Evolutionary conservation across 1,140 invertebrate species (phyloP).

Genomic region (Mya arenaria): DNA sequence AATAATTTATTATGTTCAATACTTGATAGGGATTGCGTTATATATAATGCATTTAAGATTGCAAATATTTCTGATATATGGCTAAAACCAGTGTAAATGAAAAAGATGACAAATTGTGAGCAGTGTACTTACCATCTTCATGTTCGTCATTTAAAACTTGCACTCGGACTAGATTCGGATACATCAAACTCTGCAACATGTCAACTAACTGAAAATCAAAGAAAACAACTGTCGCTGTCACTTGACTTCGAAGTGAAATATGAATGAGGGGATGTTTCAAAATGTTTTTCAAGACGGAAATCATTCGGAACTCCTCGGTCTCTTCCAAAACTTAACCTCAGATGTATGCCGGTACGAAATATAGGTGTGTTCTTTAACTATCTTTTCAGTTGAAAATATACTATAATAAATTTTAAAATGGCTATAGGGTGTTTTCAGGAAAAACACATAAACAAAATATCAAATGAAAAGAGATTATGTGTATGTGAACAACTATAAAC

Average conservation of each 20-base stretch:
- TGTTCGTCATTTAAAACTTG: slow-evolving; percentile 1
- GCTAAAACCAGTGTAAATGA: neutral
- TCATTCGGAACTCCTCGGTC: neutral
- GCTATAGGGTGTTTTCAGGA: neutral
- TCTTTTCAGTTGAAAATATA: neutral
- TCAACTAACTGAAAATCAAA: slow-evolving; percentile 5
- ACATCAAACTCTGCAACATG: slow-evolving; percentile 46
- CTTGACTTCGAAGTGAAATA: neutral
- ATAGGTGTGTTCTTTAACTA: neutral
- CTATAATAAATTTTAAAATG: neutral
- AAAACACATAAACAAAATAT: neutral
- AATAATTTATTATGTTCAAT: neutral
- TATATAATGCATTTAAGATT: neutral
- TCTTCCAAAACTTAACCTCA: neutral
- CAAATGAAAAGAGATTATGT: neutral
- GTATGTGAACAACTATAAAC: neutral
- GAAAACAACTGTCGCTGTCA: neutral
- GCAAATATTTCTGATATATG: neutral
- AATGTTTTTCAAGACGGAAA: neutral
- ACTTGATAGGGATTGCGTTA: neutral
- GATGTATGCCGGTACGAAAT: neutral
- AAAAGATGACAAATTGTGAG: too few species aligned
- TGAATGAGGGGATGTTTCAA: neutral
- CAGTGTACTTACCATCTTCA: slow-evolving; percentile 8
- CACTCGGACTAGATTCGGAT: slow-evolving; percentile 33